A percentile compares a stretch with the other conserved stretches of the same genome.
These are phyloP conservation scores for Lophius piscatorius DNA, from an alignment of 2,113 vertebrate species.

Conservation along the genomic window DNA sequence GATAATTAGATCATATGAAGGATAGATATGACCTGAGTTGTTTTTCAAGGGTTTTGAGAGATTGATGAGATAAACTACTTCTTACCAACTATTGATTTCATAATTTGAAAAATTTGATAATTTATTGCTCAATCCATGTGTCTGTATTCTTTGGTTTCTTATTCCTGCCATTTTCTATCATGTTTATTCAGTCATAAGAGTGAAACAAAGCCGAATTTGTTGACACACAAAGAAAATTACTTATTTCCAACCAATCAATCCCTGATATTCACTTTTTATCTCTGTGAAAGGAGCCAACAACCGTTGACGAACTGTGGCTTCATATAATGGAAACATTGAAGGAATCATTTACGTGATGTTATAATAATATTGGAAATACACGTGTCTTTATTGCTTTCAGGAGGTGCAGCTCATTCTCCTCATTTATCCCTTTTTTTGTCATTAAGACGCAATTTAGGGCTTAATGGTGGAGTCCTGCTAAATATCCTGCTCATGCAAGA, in stretches of 20 bases:
- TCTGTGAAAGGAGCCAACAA: conserved; percentile 7
- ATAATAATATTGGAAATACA: conserved; percentile 9
- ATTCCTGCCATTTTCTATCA: conserved; percentile 34
- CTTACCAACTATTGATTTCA: too few relatives aligned
- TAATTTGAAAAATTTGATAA: too few relatives aligned
- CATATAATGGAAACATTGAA: conserved; percentile 1
- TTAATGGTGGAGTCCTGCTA: too few relatives aligned
- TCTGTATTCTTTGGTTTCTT: conserved; percentile 14
- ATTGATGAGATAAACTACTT: too few relatives aligned
- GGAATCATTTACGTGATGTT: background rate
- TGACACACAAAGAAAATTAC: conserved; percentile 52
- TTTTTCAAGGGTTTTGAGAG: too few relatives aligned
- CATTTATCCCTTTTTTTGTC: too few relatives aligned
- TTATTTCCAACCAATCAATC: conserved; percentile 54
- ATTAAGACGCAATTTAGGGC: too few relatives aligned
- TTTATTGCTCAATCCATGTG: too few relatives aligned
- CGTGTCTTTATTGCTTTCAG: background rate
- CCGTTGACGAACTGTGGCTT: background rate
- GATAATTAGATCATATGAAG: background rate
- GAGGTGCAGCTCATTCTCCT: background rate
- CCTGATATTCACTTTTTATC: conserved; percentile 36
- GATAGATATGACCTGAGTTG: background rate
- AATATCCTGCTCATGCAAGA: too few relatives aligned
- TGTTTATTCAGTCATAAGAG: conserved; percentile 53
- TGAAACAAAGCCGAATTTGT: too few relatives aligned